A percentile compares a stretch with the other conserved stretches of the same genome.
Evolutionary conservation across 92 coral and sea anemone species (phyloP).

Genomic region (Phymanthus crucifer): DNA sequence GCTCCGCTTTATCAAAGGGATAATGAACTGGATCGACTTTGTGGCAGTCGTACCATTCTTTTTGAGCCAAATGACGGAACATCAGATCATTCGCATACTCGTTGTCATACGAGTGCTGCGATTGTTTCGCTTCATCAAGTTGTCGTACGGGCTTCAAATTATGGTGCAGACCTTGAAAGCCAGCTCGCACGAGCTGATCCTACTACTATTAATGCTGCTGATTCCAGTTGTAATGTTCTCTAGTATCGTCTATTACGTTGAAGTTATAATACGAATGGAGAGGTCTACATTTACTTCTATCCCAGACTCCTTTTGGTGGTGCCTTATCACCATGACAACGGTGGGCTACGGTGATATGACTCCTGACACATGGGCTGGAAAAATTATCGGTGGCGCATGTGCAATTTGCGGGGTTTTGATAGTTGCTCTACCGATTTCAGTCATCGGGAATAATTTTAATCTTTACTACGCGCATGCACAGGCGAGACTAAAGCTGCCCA

Average conservation of each 20-base stretch:
- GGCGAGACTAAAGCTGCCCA: slow-evolving; percentile 93
- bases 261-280: slow-evolving; percentile 47
- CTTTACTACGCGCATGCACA: slow-evolving; percentile 95
- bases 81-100: slow-evolving; percentile 56
- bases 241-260: slow-evolving; percentile 89
- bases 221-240: slow-evolving; percentile 94
- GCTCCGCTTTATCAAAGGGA: slow-evolving; percentile 58
- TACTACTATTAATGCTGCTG: slow-evolving; percentile 77
- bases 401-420: slow-evolving; percentile 94
- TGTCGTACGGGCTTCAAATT: slow-evolving; percentile 90
- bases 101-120: slow-evolving; percentile 83
- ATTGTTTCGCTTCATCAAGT: slow-evolving; percentile 81
- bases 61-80: slow-evolving; percentile 43
- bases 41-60: slow-evolving; percentile 84
- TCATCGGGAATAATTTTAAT: slow-evolving; percentile 89
- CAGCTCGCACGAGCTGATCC: slow-evolving; percentile 78
- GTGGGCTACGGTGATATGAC: slow-evolving; percentile 97
- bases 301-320: slow-evolving; percentile 98
- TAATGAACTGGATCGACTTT: slow-evolving; percentile 97
- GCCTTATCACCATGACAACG: slow-evolving; percentile 96
- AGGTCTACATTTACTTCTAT: slow-evolving; percentile 61
- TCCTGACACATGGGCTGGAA: slow-evolving; percentile 84
- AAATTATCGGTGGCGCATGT: slow-evolving; percentile 91
- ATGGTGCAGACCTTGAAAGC: slow-evolving; percentile 91
- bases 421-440: slow-evolving; percentile 91